phyloP scores from a whole-genome alignment of 2,888 invertebrate species.

The Ischnus inquisitorius region DNA sequence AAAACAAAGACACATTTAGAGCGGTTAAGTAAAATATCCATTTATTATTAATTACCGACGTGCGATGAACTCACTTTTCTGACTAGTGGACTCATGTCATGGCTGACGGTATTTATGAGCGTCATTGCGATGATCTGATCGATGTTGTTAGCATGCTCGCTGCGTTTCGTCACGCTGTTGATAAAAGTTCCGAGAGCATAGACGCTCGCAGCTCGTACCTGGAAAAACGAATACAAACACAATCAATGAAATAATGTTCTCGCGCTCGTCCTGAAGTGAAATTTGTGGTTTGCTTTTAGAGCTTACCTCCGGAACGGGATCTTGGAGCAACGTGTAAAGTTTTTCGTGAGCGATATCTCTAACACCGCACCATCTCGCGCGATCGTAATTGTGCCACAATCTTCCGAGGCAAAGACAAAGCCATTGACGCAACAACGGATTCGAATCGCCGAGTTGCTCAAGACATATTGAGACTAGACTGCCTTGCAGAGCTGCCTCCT shows the following conservation, averaged over 20 bases:
- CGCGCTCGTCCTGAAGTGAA: not conserved
- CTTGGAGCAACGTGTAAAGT: slow-evolving; percentile 92
- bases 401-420: slow-evolving; percentile 96
- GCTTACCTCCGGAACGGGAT: slow-evolving; percentile 94
- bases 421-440: slow-evolving; percentile 93
- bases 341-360: slow-evolving; percentile 99
- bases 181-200: slow-evolving; percentile 98
- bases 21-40: not conserved
- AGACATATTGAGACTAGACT: slow-evolving; percentile 96
- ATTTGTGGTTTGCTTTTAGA: not conserved
- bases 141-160: slow-evolving; percentile 97
- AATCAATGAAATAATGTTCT: not conserved
- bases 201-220: slow-evolving; percentile 96
- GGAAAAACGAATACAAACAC: no score
- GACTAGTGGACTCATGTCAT: slow-evolving; percentile 96
- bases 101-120: slow-evolving; percentile 91
- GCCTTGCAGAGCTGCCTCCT: slow-evolving; percentile 96
- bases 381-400: slow-evolving; percentile 95
- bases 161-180: slow-evolving; percentile 93
- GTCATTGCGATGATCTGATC: slow-evolving; percentile 97
- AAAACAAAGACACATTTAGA: slow-evolving; percentile 18
- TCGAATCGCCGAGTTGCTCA: slow-evolving; percentile 93
- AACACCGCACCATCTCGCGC: slow-evolving; percentile 97
- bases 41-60: no score
- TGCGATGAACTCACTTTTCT: slow-evolving; percentile 87